A percentile compares a stretch with the other conserved stretches of the same genome.
phyloP scores from a whole-genome alignment of 2,113 vertebrate genomes.

The Hippocampus zosterae region DNA sequence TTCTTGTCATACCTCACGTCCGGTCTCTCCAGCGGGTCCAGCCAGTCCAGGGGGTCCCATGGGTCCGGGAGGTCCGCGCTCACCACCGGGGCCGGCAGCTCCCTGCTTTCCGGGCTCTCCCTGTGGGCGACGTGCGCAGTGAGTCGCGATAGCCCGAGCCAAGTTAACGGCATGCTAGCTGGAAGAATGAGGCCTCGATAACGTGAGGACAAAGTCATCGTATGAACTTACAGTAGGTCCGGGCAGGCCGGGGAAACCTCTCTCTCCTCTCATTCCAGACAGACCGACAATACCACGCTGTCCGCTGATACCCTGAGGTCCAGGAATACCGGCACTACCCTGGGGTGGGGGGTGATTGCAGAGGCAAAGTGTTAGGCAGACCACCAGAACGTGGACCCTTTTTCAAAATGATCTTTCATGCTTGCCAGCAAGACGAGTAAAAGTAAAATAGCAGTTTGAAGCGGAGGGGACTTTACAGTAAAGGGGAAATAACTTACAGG shows the following conservation, averaged over 20 bases:
- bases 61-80: conserved; percentile 92
- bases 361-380: conserved; percentile 10
- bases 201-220: background rate
- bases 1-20: conserved; percentile 81
- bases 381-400: background rate
- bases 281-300: conserved; percentile 91
- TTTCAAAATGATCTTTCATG: too few species aligned
- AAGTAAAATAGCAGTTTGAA: background rate
- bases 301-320: conserved; percentile 88
- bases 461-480: background rate
- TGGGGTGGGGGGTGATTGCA: conserved; percentile 52
- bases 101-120: conserved; percentile 91
- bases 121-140: conserved; percentile 55
- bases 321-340: conserved; percentile 83
- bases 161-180: background rate
- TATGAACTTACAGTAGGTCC: conserved; percentile 81
- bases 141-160: too few species aligned
- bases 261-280: conserved; percentile 89
- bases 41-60: conserved; percentile 87
- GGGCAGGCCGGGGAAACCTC: conserved; percentile 87
- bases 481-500: conserved; percentile 72
- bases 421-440: too few species aligned
- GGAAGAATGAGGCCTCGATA: background rate
- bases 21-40: conserved; percentile 90
- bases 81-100: conserved; percentile 79